phyloP scores from a whole-genome alignment of 2,113 vertebrate species.

The Marcusenius ussheri region DNA sequence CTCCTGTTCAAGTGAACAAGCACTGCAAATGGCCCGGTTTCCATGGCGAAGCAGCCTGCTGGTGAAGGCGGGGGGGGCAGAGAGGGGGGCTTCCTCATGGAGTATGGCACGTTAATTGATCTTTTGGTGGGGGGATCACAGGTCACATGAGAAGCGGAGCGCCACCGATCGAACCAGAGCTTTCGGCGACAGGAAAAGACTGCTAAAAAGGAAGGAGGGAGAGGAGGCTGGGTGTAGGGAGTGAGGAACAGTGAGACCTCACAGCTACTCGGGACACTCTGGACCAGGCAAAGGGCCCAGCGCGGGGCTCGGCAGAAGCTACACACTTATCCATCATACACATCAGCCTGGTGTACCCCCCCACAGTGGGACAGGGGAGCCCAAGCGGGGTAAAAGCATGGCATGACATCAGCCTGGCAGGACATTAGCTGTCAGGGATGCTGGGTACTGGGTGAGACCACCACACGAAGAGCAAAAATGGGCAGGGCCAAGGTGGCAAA shows the following conservation, averaged over 20 bases:
- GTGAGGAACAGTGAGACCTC: not conserved
- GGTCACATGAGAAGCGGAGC: not conserved
- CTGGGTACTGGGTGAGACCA: constrained; percentile 24
- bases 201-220: not conserved
- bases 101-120: not conserved
- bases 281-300: not conserved
- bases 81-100: not conserved
- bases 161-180: not conserved
- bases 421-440: constrained; percentile 34
- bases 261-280: not conserved
- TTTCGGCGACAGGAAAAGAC: not conserved
- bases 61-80: not conserved
- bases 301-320: not conserved
- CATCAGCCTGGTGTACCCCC: constrained; percentile 2
- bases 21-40: not conserved
- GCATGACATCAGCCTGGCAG: not conserved
- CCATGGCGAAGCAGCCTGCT: not conserved
- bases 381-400: constrained; percentile 3
- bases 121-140: not conserved
- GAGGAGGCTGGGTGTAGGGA: not conserved
- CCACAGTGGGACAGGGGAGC: not conserved
- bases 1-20: not conserved
- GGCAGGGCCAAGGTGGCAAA: not conserved
- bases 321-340: constrained; percentile 14
- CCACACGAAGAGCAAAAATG: not conserved